phyloP scores from a whole-genome alignment of 2,797 vertebrate species.

The Phylloscopus collybita region DNA sequence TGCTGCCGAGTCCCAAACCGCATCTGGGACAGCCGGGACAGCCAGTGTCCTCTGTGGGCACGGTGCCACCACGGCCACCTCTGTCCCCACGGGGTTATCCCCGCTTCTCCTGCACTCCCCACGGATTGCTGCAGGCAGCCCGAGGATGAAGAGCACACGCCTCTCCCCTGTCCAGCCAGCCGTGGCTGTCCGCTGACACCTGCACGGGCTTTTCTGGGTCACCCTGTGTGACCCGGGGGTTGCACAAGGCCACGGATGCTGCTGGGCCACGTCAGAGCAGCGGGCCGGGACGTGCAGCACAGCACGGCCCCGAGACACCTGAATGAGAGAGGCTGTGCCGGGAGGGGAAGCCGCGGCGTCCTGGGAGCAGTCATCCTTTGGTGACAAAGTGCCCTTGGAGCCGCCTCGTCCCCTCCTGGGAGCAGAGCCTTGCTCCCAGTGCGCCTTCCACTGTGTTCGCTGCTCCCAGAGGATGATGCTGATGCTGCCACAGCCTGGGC shows the following conservation, averaged over 20 bases:
- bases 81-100: background rate
- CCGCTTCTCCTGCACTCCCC: background rate
- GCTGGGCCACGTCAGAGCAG: background rate
- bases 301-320: background rate
- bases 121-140: fast-evolving
- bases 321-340: background rate
- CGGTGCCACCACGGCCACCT: background rate
- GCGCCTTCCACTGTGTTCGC: background rate
- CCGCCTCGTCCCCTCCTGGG: background rate
- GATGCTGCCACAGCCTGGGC: background rate
- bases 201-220: background rate
- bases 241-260: background rate
- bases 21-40: background rate
- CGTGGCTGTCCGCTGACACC: background rate
- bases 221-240: background rate
- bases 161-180: background rate
- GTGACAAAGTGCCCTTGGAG: background rate
- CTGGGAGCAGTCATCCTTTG: background rate
- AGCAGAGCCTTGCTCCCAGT: background rate
- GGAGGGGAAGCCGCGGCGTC: background rate
- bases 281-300: fast-evolving
- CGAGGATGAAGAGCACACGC: background rate
- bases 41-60: background rate
- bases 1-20: background rate
- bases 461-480: background rate